Conservation (phyloP, 2,888 invertebrate genomes). For the Cotesia congregata region DNA sequence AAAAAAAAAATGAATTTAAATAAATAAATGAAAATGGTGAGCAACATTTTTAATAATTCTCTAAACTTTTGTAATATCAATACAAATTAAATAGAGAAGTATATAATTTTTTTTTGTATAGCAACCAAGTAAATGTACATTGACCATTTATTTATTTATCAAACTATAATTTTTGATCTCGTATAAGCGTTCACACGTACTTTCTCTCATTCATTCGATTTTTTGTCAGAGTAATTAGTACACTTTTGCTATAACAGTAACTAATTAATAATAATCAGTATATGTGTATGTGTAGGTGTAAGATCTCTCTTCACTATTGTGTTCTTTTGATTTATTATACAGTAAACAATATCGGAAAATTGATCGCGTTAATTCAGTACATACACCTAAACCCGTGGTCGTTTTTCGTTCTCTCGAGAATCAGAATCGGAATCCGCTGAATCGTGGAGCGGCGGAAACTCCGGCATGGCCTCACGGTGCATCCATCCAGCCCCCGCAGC, state of each 20-base stretch:
- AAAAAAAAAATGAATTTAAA: conserved; percentile 23
- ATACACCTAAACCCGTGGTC: conserved; percentile 64
- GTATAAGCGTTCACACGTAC: conserved; percentile 39
- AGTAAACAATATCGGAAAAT: neutral
- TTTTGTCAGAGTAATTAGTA: conserved; percentile 15
- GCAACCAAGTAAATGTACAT: neutral
- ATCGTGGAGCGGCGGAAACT: conserved; percentile 70
- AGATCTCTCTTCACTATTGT: conserved; percentile 22
- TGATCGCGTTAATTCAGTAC: conserved; percentile 20
- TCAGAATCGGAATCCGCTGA: conserved; percentile 68
- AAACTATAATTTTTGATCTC: conserved; percentile 18
- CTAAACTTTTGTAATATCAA: no score
- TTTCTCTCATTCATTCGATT: conserved; percentile 36
- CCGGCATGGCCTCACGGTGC: conserved; percentile 70
- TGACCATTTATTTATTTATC: conserved; percentile 30
- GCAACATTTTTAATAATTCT: no score
- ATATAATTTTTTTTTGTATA: neutral
- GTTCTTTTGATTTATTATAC: conserved; percentile 34
- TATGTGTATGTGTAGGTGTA: neutral
- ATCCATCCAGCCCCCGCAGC: conserved; percentile 69
- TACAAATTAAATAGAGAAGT: no score
- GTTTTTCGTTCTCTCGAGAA: conserved; percentile 66
- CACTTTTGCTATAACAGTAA: neutral
- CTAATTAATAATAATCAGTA: neutral
- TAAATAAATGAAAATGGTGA: conserved; percentile 13